A percentile compares a stretch with the other conserved stretches of the same genome.
phyloP scores from a whole-genome alignment of 2,797 vertebrate species.

The Cheirogaleus major region DNA sequence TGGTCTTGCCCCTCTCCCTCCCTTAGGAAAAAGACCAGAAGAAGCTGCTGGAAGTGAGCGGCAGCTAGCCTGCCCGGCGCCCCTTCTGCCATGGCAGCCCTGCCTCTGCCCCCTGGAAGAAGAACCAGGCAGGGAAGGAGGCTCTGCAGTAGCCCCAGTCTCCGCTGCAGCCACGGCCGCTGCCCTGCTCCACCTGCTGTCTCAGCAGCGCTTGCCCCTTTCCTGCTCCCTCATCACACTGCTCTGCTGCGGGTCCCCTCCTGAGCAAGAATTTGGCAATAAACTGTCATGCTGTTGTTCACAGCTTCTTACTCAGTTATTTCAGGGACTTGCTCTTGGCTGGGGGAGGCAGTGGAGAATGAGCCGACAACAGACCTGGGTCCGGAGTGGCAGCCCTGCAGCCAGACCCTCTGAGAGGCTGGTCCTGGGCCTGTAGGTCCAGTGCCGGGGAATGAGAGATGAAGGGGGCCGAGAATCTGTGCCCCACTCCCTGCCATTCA shows the following conservation, averaged over 20 bases:
- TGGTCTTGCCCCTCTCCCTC: background rate
- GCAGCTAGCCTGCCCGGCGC: background rate
- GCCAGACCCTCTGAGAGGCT: background rate
- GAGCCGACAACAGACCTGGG: background rate
- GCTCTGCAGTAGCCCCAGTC: rapidly evolving
- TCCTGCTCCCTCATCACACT: background rate
- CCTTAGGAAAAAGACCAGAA: constrained; percentile 50
- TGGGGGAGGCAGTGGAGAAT: too few relatives aligned
- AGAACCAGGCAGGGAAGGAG: background rate
- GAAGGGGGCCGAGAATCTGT: background rate
- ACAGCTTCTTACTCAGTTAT: background rate
- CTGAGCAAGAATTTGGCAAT: background rate
- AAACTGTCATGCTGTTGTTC: background rate
- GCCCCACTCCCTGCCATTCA: background rate
- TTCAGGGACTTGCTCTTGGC: background rate
- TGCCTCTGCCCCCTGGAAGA: background rate
- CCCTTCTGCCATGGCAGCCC: too few relatives aligned
- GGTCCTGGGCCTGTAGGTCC: background rate
- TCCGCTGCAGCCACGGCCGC: rapidly evolving
- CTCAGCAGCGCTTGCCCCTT: too few relatives aligned
- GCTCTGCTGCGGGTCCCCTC: background rate
- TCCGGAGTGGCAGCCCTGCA: background rate
- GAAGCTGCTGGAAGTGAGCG: background rate
- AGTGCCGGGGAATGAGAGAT: background rate
- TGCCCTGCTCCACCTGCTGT: rapidly evolving